Evolutionary conservation across 2,797 vertebrate genomes (phyloP), one percentile per base, ranked within the genome.

Genomic region (Eulemur coronatus): DNA sequence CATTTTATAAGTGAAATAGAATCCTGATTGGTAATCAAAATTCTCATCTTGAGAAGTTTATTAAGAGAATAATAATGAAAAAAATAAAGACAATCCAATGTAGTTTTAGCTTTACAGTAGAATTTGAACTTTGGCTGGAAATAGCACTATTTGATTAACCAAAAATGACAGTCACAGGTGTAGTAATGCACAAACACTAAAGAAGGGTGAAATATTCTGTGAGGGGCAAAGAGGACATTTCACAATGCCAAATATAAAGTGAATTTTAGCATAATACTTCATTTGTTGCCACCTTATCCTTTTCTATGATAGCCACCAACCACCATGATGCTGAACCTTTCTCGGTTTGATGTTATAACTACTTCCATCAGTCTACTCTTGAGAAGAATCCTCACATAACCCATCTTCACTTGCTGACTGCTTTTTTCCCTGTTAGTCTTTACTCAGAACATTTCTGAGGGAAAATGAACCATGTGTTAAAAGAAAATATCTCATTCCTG

Each of bases 181-280:
- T 24, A 63, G n/a, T 8, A 38, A 89, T 70, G 38, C 4, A 61
- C 52, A 87, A 55, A 55, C 14, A 80, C 43, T 69, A 41, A 93
- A 85, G 41, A 57, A 65, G 63, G 84, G 79, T 46, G 38, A 95
- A 80, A 50, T 75, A n/a, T 46, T 72, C 78, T 52, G 18, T 35
- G 57, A 82, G 30, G 38, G 61, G 72, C 57, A 89, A 57, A 92
- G 52, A 46, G 28, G 18, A 50, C 22, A 57, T 80, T 57, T 18
- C 33, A 57, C 79, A 89, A 75, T 79, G 43, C 86, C 35, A 96
- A 89, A 43, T 84, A 69, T 38, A 95, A 96, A 94, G 61, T 72
- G 80, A 90, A 72, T 84, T 84, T 96, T 61, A 76, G 52, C 28
- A 48, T 57, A 41, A 79, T 65, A n/a, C 50, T 84, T 75, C 52